Conservation (phyloP, 2,888 invertebrate genomes). For the Metacarcinus magister region DNA sequence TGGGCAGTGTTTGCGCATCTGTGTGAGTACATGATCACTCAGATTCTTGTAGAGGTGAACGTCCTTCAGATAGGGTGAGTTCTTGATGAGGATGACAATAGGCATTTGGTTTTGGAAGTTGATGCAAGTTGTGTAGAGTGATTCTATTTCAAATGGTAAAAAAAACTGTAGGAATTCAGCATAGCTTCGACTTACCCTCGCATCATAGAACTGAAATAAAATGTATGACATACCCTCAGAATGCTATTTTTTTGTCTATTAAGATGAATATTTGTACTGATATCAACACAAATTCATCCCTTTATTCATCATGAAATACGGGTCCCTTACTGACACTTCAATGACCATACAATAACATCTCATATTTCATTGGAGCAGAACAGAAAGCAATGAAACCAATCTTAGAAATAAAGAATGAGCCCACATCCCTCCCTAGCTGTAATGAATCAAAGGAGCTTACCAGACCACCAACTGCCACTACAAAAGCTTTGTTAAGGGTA, state of each 20-base stretch:
- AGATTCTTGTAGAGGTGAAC: conserved; percentile 53
- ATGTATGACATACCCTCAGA: not conserved
- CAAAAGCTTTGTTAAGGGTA: not conserved
- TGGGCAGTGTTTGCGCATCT: conserved; percentile 54
- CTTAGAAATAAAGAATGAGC: not conserved
- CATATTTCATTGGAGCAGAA: not conserved
- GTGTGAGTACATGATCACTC: conserved; percentile 58
- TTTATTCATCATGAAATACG: not conserved
- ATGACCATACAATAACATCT: not conserved
- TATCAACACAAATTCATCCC: not conserved
- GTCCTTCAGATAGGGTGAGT: conserved; percentile 55
- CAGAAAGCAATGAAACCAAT: not conserved
- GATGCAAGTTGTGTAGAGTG: conserved; percentile 60
- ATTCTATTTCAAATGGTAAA: conserved; percentile 51
- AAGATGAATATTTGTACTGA: not conserved
- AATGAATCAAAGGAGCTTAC: not conserved
- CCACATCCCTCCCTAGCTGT: not conserved
- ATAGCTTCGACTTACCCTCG: conserved; percentile 44
- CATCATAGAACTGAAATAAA: conserved; percentile 62
- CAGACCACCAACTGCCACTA: not conserved
- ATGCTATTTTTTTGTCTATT: not conserved
- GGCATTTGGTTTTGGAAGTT: conserved; percentile 54
- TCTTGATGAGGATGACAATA: conserved; percentile 58
- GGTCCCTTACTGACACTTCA: not conserved
- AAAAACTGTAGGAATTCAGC: conserved; percentile 59